Conservation (phyloP, 2,113 vertebrate genomes). For the Shinisaurus crocodilurus region DNA sequence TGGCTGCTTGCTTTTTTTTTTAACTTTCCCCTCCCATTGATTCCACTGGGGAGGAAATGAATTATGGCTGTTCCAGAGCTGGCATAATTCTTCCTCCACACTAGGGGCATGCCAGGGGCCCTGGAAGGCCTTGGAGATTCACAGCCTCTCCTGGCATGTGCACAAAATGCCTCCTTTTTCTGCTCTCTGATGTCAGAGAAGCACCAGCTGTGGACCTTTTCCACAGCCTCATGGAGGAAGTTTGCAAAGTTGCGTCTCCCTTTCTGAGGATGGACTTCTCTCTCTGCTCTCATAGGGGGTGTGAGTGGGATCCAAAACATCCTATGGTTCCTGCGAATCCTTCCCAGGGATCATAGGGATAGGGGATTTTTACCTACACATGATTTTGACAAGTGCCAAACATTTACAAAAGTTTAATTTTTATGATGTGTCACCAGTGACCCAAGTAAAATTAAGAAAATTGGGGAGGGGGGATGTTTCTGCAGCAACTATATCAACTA, state of each 20-base stretch:
- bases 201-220: too few relatives aligned
- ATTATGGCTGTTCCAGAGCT: background rate
- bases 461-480: slow-evolving; percentile 42
- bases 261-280: background rate
- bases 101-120: too few relatives aligned
- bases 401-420: accelerated
- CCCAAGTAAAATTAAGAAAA: slow-evolving; percentile 44
- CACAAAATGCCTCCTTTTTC: too few relatives aligned
- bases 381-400: background rate
- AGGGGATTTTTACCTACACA: background rate
- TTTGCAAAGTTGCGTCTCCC: too few relatives aligned
- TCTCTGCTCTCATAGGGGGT: background rate
- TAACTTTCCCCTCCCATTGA: background rate
- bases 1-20: background rate
- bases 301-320: background rate
- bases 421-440: background rate
- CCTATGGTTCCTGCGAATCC: background rate
- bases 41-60: background rate
- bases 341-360: background rate
- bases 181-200: too few relatives aligned
- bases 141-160: too few relatives aligned
- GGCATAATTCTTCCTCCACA: too few relatives aligned
- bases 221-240: too few relatives aligned
- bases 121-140: too few relatives aligned
- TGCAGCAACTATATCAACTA: slow-evolving; percentile 51